Base-by-base conservation (phyloP, 1,140 invertebrate genomes). In the Adoxophyes honmai region DNA sequence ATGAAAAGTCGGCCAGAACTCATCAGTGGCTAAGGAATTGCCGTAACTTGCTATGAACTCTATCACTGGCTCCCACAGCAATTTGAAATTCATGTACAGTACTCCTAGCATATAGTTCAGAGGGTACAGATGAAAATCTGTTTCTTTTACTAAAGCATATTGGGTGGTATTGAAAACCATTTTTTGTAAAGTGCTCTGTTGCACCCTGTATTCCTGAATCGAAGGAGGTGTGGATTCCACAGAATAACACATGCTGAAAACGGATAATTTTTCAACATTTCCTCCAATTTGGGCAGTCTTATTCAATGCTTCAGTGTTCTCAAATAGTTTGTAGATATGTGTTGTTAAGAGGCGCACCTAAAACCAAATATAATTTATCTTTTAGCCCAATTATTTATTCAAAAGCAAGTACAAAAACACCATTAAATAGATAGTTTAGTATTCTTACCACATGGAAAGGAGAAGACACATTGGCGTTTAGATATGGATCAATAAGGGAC, bases 11-110 rank as follows among this genome's bases (percentile, higher is more conserved):
- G 88, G 78, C 97, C 97, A 98, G 89, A 98, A 98, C 38, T 91
- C 85, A 3, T 92, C 78, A 11, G 89, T 88, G 0, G 91, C 77
- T 73, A 96, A 89, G 0, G 90, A 89, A 64, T 91, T 89, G 0
- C 95, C 94, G 75, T 95, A 95, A 5, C 93, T 91, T 1, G 92
- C 88, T 52, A 98, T 93, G 13, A 96, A 90, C 69, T 94, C 91
- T 5, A 90, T 86, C 0, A 95, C 88, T n/a, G 96, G 95, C 42
- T 95, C 93, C 97, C 97, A 98, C 0, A 99, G 71, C 14, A 97
- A 86, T 68, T 95, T 94, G 65, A 98, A 98, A 78, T 98, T 98
- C 1, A 95, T 88, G 78, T 95, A 97, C 1, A 98, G 83, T 59
- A 93, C 91, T 5, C 97, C 96, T 5, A 98, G 90, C 56, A 98